Conservation (phyloP, 2,113 vertebrate genomes). For the Redunca redunca region DNA sequence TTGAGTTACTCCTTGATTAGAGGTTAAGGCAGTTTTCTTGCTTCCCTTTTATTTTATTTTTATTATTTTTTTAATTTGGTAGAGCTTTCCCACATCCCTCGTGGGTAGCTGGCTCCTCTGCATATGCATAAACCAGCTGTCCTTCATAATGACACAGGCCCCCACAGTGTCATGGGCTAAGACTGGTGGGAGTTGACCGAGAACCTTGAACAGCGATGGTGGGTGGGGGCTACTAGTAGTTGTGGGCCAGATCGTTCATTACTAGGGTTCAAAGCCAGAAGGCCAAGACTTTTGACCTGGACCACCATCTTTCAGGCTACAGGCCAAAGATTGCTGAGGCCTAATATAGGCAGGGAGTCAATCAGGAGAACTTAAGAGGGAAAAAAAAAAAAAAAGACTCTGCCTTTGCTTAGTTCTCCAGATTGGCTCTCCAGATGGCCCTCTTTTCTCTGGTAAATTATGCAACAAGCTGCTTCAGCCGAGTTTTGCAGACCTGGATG, state of each 20-base stretch:
- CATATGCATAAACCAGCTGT: conserved; percentile 71
- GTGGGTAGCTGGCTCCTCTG: conserved; percentile 70
- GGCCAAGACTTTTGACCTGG: conserved; percentile 55
- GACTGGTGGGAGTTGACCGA: conserved; percentile 47
- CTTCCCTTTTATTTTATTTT: background rate
- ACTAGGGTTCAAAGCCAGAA: background rate
- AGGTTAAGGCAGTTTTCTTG: conserved; percentile 55
- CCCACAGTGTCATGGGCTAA: conserved; percentile 59
- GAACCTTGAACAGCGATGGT: background rate
- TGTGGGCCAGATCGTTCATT: background rate
- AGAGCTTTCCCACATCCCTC: conserved; percentile 51
- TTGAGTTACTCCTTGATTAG: conserved; percentile 31
- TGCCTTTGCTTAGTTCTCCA: conserved; percentile 70
- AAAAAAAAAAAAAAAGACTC: background rate
- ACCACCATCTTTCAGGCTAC: conserved; percentile 1
- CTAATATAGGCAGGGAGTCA: conserved; percentile 66
- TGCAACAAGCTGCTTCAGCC: conserved; percentile 74
- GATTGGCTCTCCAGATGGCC: conserved; percentile 75
- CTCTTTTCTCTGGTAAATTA: conserved; percentile 75
- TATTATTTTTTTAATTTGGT: conserved; percentile 33
- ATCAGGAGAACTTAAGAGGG: conserved; percentile 67
- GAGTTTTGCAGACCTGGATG: conserved; percentile 75
- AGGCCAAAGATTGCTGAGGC: conserved; percentile 36
- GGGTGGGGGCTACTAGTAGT: background rate
- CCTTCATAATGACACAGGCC: conserved; percentile 66